phyloP scores from a whole-genome alignment of 2,797 vertebrate genomes.

The Hemitrygon akajei region DNA sequence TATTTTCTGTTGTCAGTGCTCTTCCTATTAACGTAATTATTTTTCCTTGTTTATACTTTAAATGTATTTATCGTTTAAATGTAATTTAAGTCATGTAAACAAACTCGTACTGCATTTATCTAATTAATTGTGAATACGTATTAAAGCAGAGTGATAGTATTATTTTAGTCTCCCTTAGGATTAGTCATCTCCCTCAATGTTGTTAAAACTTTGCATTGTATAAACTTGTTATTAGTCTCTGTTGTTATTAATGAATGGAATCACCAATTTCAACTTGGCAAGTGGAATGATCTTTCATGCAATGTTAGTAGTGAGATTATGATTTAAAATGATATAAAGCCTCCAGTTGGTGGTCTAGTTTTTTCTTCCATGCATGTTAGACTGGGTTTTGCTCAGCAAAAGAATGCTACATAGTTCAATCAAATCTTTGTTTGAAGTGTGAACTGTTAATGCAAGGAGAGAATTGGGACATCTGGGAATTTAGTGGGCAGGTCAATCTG shows the following conservation, averaged over 20 bases:
- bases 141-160: background rate
- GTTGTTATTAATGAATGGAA: background rate
- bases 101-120: background rate
- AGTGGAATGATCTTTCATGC: background rate
- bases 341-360: background rate
- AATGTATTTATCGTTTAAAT: background rate
- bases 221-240: background rate
- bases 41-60: background rate
- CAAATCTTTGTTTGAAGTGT: too few species aligned
- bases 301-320: background rate
- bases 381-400: background rate
- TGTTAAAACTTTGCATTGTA: background rate
- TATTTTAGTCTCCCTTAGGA: too few species aligned
- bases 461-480: too few species aligned
- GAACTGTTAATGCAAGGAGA: too few species aligned
- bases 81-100: background rate
- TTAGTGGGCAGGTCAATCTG: too few species aligned
- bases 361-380: background rate
- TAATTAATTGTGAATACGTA: background rate
- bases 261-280: background rate
- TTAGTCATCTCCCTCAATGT: background rate
- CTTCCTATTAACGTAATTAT: slow-evolving; percentile 7
- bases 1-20: background rate
- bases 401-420: background rate
- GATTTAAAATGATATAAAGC: background rate